phyloP scores from a whole-genome alignment of 2,888 invertebrate genomes.

The Dimorphilus gyrociliatus region DNA sequence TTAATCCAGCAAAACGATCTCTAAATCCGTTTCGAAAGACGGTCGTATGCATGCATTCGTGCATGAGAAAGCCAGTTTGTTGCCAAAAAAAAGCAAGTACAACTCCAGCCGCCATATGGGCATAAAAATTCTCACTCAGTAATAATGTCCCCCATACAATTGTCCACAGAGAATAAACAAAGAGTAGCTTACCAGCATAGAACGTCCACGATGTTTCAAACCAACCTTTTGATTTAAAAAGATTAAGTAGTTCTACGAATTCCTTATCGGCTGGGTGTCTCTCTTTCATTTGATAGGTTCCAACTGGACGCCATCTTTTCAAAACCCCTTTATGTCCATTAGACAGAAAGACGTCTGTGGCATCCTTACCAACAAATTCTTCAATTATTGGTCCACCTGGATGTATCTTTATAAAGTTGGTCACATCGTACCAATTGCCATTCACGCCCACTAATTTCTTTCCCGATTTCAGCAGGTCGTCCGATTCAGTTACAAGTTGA shows the following conservation, averaged over 20 bases:
- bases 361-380: slow-evolving; percentile 6
- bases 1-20: slow-evolving; percentile 5
- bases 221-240: slow-evolving; percentile 6
- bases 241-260: slow-evolving; percentile 6
- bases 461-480: too few species aligned
- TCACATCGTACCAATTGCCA: slow-evolving; percentile 7
- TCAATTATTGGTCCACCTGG: slow-evolving; percentile 6
- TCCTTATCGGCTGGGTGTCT: slow-evolving; percentile 8
- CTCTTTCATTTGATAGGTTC: slow-evolving; percentile 4
- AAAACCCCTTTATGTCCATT: slow-evolving; percentile 7
- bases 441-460: slow-evolving; percentile 6
- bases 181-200: slow-evolving; percentile 6
- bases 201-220: slow-evolving; percentile 7
- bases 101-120: slow-evolving; percentile 7
- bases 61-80: slow-evolving; percentile 11
- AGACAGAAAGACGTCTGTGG: slow-evolving; percentile 5
- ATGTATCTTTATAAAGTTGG: slow-evolving; percentile 6
- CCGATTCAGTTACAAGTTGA: too few species aligned
- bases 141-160: slow-evolving; percentile 1
- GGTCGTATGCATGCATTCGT: slow-evolving; percentile 11
- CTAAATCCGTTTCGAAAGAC: slow-evolving; percentile 4
- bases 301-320: slow-evolving; percentile 8
- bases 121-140: slow-evolving; percentile 6
- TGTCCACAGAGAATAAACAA: slow-evolving; percentile 4
- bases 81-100: slow-evolving; percentile 10